Percentiles rank a stretch among this genome's conserved stretches.
Evolutionary conservation across 2,113 vertebrate genomes (phyloP).

Genomic region (Salvelinus namaycush): DNA sequence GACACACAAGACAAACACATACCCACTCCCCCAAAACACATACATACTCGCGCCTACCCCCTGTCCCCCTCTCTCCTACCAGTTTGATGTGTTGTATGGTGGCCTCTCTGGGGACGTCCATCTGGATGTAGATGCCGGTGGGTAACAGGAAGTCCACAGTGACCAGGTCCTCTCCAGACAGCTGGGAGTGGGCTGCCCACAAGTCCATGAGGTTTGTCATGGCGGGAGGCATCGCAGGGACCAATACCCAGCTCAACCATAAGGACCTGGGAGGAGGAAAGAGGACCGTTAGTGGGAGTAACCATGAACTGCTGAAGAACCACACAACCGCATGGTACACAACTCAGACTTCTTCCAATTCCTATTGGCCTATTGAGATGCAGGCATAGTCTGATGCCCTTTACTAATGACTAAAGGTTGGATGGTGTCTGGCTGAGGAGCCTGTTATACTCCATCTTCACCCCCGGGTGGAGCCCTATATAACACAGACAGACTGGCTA

Average conservation of each 20-base stretch:
- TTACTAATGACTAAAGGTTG: neutral
- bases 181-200: constrained; percentile 91
- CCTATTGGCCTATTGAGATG: neutral
- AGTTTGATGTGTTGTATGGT: constrained; percentile 95
- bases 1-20: no score
- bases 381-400: neutral
- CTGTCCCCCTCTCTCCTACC: constrained; percentile 67
- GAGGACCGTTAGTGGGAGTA: neutral
- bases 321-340: neutral
- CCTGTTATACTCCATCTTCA: neutral
- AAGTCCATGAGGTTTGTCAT: constrained; percentile 96
- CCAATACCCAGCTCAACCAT: constrained; percentile 85
- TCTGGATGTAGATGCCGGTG: constrained; percentile 95
- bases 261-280: constrained; percentile 72
- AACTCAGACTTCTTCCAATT: neutral
- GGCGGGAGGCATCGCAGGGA: constrained; percentile 93
- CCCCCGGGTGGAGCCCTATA: neutral
- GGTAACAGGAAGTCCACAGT: constrained; percentile 94
- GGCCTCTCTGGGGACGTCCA: constrained; percentile 92
- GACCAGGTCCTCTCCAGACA: constrained; percentile 84
- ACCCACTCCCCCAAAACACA: neutral
- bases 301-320: neutral
- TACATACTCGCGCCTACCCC: neutral
- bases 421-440: neutral
- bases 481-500: neutral